Percentiles rank a stretch among this genome's conserved stretches.
These are phyloP conservation scores for Myotis findleyi DNA, from an alignment of 2,797 vertebrate genomes.

Conservation along the genomic window DNA sequence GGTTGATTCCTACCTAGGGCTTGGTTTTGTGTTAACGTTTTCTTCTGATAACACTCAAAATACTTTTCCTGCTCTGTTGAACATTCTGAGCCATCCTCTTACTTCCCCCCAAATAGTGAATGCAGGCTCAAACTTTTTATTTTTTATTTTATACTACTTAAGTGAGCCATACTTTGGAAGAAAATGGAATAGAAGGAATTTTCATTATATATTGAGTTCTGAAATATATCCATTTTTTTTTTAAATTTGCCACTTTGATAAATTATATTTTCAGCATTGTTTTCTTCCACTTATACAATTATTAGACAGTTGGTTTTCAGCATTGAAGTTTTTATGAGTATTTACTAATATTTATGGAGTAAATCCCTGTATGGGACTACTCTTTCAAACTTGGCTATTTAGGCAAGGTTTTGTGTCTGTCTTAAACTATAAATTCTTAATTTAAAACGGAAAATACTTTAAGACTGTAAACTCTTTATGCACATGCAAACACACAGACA, in stretches of 20 bases:
- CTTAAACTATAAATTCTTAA: background rate
- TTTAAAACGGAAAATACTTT: background rate
- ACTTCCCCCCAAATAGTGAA: background rate
- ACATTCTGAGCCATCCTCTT: background rate
- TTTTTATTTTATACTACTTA: background rate
- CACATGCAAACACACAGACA: background rate
- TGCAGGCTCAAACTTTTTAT: background rate
- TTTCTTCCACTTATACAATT: background rate
- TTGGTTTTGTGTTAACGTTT: background rate
- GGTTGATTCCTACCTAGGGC: background rate
- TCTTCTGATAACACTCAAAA: background rate
- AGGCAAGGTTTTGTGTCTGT: background rate
- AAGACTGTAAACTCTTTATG: background rate
- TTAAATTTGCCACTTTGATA: background rate
- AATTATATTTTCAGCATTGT: slow-evolving; percentile 13
- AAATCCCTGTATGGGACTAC: background rate
- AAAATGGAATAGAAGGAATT: background rate
- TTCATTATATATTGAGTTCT: background rate
- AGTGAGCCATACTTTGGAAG: background rate
- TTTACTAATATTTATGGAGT: background rate
- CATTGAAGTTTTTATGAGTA: background rate
- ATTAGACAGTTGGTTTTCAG: background rate
- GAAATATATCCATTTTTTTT: slow-evolving; percentile 8
- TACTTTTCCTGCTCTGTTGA: background rate
- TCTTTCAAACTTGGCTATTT: background rate